Evolutionary conservation across 1,140 invertebrate genomes (phyloP), one percentile per base, ranked within the genome.

Genomic region (Drosophila busckii): DNA sequence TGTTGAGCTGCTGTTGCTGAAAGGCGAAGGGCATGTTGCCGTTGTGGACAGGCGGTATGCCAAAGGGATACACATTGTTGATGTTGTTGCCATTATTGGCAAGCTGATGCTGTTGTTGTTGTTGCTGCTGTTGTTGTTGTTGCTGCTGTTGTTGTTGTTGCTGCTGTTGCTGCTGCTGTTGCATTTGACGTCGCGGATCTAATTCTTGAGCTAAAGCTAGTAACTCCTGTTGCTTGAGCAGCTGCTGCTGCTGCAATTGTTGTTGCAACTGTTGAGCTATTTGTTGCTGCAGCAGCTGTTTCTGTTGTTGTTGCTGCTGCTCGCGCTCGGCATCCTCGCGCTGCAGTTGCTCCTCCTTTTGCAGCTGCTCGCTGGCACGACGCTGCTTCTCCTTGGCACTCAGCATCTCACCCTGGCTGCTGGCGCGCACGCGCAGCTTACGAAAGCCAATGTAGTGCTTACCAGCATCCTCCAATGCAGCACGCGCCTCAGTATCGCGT

Each of bases 401-500:
- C 8, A 88, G 87, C 62, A 91, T 92, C 35, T 88, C 88, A 0
- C 88, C 87, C 38, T 90, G 88, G 6, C 82, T 87, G 46, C 91
- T 90, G 0, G 89, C 87, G 0, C 87, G 85, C 2, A 91, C 89
- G 1, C 84, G 88, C 0, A 92, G 85, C 1, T 85, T 58, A 53
- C 92, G 92, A 1, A 89, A 89, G 0, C 90, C 90, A 25, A 93
- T 90, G 2, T 87, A 78, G 61, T 90, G 89, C 45, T 89, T 89
- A 0, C 88, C 49, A 1, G 88, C 88, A 8, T 90, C 88, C 2
- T 90, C 89, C 0, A 90, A 75, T 0, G 93, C 92, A 0, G 88
- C 84, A 29, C 89, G 89, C 0, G 93, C 93, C 44, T 95, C 94
- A 16, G 93, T 92, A 3, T 89, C 63, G 9, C 90, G 91, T 0